Conservation (phyloP, 1,140 invertebrate species). For the Polypedilum pembai region DNA sequence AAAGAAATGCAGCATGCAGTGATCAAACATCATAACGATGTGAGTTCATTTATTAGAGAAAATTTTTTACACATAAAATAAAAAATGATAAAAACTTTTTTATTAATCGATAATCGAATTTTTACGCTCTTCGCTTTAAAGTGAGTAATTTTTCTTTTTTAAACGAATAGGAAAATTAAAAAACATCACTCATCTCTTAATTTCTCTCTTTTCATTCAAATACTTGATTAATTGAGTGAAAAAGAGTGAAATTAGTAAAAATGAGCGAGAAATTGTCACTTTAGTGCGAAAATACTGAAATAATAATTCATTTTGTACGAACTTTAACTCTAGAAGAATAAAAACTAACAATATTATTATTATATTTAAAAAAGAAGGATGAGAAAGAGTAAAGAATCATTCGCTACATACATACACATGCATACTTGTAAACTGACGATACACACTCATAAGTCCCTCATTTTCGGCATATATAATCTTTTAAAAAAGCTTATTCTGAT, state of each 20-base stretch:
- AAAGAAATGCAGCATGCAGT: background rate
- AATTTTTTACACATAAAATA: background rate
- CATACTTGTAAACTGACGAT: too few relatives aligned
- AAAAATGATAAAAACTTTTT: background rate
- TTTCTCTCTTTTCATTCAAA: too few relatives aligned
- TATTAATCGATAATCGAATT: constrained; percentile 7
- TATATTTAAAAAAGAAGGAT: background rate
- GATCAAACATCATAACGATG: background rate
- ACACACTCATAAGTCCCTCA: background rate
- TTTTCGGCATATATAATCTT: background rate
- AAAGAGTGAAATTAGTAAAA: background rate
- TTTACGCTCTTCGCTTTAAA: constrained; percentile 11
- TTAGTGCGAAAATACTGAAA: background rate
- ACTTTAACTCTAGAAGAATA: background rate
- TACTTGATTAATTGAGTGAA: too few relatives aligned
- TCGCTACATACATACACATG: background rate
- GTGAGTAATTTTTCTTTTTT: background rate
- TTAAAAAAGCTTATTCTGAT: constrained; percentile 2
- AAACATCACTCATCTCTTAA: too few relatives aligned
- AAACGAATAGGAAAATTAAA: too few relatives aligned
- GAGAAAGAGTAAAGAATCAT: background rate
- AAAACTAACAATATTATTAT: constrained; percentile 1
- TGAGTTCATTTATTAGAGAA: constrained; percentile 4
- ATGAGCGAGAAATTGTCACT: background rate
- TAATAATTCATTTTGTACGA: constrained; percentile 7